Percentiles rank a stretch among this genome's conserved stretches.
These are phyloP conservation scores for Tangachromis dhanisi DNA, from an alignment of 2,113 vertebrate species.

Conservation along the genomic window DNA sequence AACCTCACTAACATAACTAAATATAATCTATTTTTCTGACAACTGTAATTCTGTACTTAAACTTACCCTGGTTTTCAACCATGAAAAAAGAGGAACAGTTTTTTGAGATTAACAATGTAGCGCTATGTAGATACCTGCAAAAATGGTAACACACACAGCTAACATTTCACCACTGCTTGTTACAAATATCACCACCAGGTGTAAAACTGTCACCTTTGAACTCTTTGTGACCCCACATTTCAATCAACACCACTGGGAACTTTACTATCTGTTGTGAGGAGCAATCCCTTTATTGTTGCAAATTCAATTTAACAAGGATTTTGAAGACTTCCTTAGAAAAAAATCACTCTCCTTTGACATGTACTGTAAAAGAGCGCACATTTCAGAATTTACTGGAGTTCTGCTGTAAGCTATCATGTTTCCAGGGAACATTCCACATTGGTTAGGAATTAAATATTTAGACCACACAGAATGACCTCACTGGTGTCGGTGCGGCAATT, in stretches of 20 bases:
- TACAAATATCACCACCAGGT: background rate
- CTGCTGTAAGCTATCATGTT: background rate
- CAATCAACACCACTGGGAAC: background rate
- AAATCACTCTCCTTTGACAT: background rate
- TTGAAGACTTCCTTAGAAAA: background rate
- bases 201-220: background rate
- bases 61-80: background rate
- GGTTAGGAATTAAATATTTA: background rate
- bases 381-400: background rate
- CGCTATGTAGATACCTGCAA: background rate
- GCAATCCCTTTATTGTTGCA: background rate
- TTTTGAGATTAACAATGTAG: background rate
- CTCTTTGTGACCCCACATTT: background rate
- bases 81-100: background rate
- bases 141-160: background rate
- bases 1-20: background rate
- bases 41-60: background rate
- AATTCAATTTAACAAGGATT: background rate
- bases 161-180: background rate
- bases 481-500: background rate
- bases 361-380: background rate
- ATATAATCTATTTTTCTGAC: background rate
- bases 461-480: constrained; percentile 4
- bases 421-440: background rate
- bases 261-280: background rate